Percentiles rank a stretch among this genome's conserved stretches.
Evolutionary conservation across 2,113 vertebrate genomes (phyloP).

Genomic region (Macrotus californicus): DNA sequence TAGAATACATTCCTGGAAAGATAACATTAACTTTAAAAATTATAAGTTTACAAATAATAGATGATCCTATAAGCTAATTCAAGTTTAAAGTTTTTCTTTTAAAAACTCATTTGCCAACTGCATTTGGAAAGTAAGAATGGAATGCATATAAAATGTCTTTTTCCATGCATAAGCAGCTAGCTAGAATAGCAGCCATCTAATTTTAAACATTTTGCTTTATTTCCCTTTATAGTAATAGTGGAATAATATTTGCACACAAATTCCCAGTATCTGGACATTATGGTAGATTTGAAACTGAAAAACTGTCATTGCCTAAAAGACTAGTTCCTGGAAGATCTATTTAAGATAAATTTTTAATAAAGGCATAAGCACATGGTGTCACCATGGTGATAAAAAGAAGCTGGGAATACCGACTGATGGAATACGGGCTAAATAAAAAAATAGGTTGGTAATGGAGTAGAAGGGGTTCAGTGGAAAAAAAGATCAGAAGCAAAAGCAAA

Average conservation of each 20-base stretch:
- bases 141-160: conserved; percentile 42
- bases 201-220: conserved; percentile 61
- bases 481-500: conserved; percentile 20
- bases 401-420: conserved; percentile 15
- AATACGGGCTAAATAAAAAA: conserved; percentile 54
- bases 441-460: conserved; percentile 8
- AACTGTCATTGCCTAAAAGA: conserved; percentile 52
- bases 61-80: conserved; percentile 7
- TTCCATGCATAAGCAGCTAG: conserved; percentile 15
- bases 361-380: conserved; percentile 45
- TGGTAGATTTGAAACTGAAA: conserved; percentile 55
- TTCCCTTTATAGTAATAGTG: conserved; percentile 54
- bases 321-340: conserved; percentile 64
- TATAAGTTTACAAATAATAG: conserved; percentile 18
- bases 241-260: conserved; percentile 59
- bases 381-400: conserved; percentile 61
- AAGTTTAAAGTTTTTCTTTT: conserved; percentile 5
- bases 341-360: conserved; percentile 74
- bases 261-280: conserved; percentile 49
- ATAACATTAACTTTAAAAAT: background rate
- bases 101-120: conserved; percentile 10
- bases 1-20: background rate
- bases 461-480: background rate
- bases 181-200: conserved; percentile 41
- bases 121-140: conserved; percentile 27